Percentiles rank a stretch among this genome's conserved stretches.
Evolutionary conservation across 2,888 invertebrate genomes (phyloP).

Genomic region (Hyles lineata): DNA sequence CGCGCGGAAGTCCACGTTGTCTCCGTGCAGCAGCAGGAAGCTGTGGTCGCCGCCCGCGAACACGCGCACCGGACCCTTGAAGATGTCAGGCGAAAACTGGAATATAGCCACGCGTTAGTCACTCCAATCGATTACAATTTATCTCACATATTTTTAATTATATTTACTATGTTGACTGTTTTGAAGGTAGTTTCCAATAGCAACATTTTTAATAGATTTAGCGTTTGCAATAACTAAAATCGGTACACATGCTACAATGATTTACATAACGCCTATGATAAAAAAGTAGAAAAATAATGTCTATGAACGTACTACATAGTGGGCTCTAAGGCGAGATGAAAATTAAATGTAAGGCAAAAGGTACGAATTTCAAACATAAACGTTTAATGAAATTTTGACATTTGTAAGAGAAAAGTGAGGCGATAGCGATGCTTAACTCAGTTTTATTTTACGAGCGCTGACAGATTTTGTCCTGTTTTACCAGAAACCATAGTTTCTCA

Average conservation of each 20-base stretch:
- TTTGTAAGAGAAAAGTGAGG: background rate
- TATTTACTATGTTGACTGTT: background rate
- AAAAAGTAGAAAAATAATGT: too few species aligned
- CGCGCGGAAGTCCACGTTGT: constrained; percentile 86
- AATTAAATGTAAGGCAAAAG: constrained; percentile 24
- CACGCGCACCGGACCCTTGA: constrained; percentile 84
- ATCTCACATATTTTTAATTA: constrained; percentile 25
- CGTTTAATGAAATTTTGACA: background rate
- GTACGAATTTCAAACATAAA: constrained; percentile 17
- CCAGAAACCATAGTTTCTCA: too few species aligned
- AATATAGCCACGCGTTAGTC: constrained; percentile 41
- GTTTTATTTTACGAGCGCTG: too few species aligned
- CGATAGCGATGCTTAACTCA: background rate
- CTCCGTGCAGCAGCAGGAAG: constrained; percentile 87
- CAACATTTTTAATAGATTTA: background rate
- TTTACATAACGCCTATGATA: background rate
- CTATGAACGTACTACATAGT: background rate
- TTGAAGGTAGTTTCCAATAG: background rate
- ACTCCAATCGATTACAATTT: background rate
- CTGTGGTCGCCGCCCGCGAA: constrained; percentile 96
- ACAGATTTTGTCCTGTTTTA: too few species aligned
- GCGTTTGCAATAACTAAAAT: background rate
- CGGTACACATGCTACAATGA: background rate
- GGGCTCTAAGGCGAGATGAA: background rate
- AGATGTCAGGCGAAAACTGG: constrained; percentile 68